Conservation (phyloP, 2,888 invertebrate species). For the Callyntrura guangdongensis region DNA sequence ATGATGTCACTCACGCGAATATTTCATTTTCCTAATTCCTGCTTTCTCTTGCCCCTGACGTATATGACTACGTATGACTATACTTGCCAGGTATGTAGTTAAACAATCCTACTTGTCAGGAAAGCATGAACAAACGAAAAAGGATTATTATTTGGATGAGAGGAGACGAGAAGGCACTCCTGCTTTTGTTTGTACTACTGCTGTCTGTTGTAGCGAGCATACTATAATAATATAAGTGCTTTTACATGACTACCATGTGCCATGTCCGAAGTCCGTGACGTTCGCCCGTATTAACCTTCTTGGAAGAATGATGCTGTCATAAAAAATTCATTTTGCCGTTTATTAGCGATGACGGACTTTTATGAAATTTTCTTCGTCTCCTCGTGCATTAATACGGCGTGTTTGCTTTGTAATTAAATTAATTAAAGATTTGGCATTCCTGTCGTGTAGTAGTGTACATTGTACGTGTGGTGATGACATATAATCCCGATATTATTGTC, state of each 20-base stretch:
- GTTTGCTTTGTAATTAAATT: conserved; percentile 26
- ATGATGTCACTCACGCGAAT: conserved; percentile 61
- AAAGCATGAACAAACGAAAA: neutral
- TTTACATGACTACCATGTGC: neutral
- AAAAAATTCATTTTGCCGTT: conserved; percentile 14
- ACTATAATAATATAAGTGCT: neutral
- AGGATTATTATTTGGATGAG: neutral
- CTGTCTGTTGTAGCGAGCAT: neutral
- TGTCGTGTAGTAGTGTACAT: too few relatives aligned
- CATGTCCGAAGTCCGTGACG: neutral
- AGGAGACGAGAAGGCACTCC: neutral
- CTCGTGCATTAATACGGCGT: neutral
- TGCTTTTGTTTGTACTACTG: neutral
- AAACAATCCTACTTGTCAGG: neutral
- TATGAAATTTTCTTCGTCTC: neutral
- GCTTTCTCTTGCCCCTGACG: neutral
- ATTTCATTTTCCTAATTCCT: conserved; percentile 60
- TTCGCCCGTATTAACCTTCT: neutral
- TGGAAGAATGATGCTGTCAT: conserved; percentile 1
- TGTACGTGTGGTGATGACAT: neutral
- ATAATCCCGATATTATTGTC: neutral
- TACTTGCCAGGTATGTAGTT: too few relatives aligned
- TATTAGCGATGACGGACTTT: neutral
- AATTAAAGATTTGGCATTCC: conserved; percentile 19
- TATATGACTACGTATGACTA: neutral